Evolutionary conservation across 2,113 vertebrate genomes (phyloP).

Genomic region (Athene noctua): DNA sequence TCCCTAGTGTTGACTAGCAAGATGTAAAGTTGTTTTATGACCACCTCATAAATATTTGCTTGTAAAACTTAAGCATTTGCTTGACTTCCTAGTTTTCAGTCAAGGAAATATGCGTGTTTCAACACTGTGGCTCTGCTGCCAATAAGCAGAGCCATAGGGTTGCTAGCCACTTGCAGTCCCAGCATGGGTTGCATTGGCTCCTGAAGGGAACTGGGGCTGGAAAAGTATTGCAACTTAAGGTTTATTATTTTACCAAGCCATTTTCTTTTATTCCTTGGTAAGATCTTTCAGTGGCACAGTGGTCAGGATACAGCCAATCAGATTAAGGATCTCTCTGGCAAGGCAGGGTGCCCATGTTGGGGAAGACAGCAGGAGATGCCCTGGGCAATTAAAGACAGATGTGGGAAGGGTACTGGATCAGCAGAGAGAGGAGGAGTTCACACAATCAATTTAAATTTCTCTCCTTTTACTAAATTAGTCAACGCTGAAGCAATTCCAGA

Average conservation of each 20-base stretch:
- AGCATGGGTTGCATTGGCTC: not conserved
- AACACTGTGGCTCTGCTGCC: not conserved
- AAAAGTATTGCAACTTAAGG: not conserved
- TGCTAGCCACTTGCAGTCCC: not conserved
- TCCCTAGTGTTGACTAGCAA: not conserved
- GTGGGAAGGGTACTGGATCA: not conserved
- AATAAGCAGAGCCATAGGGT: not conserved
- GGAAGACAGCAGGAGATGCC: constrained; percentile 56
- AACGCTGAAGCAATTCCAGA: not conserved
- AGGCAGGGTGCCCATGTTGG: not conserved
- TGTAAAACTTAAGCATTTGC: not conserved
- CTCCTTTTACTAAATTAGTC: not conserved
- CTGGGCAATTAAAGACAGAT: constrained; percentile 50
- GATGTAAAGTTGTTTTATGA: not conserved
- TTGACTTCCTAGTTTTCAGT: not conserved
- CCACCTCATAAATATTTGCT: not conserved
- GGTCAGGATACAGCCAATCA: not conserved
- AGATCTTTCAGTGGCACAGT: not conserved
- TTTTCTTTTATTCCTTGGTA: not conserved
- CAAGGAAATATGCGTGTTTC: not conserved
- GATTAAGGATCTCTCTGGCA: not conserved
- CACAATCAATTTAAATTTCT: not conserved
- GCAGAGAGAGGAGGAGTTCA: not conserved
- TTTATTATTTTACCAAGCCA: not conserved
- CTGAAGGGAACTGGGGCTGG: not conserved